A percentile compares a stretch with the other conserved stretches of the same genome.
Conservation (phyloP, 37 sponge, comb jelly and placozoan species). For the Hexactinellida sp. region DNA sequence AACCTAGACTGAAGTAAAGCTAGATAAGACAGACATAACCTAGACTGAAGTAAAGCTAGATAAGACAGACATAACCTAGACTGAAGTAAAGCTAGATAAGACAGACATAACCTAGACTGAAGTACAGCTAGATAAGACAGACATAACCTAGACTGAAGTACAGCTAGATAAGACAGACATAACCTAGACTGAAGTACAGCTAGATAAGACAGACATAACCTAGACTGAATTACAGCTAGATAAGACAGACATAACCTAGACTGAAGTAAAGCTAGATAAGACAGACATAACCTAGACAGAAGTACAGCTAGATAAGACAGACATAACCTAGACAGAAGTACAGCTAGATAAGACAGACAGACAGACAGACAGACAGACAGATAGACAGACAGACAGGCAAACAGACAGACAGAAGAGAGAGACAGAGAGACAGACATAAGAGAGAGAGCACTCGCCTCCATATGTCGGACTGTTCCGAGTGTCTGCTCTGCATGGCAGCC, state of each 20-base stretch:
- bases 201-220: background rate
- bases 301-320: background rate
- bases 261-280: background rate
- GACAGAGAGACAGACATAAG: background rate
- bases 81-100: background rate
- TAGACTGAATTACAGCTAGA: background rate
- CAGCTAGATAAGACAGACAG: background rate
- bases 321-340: background rate
- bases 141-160: constrained; percentile 3
- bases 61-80: background rate
- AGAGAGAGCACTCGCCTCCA: background rate
- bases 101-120: background rate
- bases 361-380: too few species aligned
- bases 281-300: background rate
- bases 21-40: background rate
- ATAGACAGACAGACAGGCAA: background rate
- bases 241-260: background rate
- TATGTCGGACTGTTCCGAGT: background rate
- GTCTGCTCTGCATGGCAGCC: background rate
- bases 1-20: background rate
- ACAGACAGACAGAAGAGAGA: background rate
- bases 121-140: background rate
- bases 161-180: background rate
- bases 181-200: background rate
- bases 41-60: background rate